Evolutionary conservation across 53 echinoderm and acorn worm species (phyloP).

Genomic region (Crossaster papposus): DNA sequence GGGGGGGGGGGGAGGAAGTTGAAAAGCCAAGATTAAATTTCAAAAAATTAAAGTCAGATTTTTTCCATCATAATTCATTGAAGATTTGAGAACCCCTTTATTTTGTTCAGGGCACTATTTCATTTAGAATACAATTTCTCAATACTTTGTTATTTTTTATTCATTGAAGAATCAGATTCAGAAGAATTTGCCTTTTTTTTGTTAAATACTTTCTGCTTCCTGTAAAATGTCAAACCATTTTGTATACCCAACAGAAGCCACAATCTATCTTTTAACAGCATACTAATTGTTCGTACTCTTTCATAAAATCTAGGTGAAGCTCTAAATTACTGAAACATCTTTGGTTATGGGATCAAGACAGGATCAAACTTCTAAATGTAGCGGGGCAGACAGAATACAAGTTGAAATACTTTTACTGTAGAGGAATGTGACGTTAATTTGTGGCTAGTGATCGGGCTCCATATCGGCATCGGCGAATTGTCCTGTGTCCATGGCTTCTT

Average conservation of each 20-base stretch:
- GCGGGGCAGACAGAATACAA: background rate
- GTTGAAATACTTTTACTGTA: background rate
- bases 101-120: background rate
- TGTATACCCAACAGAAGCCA: background rate
- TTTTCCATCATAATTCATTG: background rate
- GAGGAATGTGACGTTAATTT: background rate
- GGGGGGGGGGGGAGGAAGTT: no score
- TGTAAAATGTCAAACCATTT: background rate
- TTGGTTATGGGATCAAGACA: background rate
- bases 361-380: background rate
- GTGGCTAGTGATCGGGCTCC: conserved; percentile 64
- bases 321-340: background rate
- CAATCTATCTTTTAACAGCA: background rate
- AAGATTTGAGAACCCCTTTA: background rate
- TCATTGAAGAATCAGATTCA: background rate
- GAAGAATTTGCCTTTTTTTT: background rate
- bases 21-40: background rate
- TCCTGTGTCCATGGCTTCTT: conserved; percentile 73
- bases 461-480: conserved; percentile 92
- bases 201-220: background rate
- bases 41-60: background rate
- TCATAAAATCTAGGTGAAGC: background rate
- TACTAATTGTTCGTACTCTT: background rate
- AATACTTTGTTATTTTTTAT: background rate
- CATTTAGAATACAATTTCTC: background rate